A percentile compares a stretch with the other conserved stretches of the same genome.
Conservation (phyloP, 1,140 invertebrate genomes). For the Marisa cornuarietis region DNA sequence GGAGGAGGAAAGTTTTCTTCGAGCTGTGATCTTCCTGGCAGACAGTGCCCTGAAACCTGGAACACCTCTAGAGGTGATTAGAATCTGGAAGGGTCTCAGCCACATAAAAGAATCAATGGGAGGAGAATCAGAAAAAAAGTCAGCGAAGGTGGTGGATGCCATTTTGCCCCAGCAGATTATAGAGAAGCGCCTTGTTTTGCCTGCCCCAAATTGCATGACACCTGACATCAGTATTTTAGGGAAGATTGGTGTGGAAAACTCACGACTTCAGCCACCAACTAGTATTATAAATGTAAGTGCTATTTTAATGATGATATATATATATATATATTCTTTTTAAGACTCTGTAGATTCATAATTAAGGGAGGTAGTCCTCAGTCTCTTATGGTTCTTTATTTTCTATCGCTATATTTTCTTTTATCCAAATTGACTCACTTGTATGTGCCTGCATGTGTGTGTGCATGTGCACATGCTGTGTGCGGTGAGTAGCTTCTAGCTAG, state of each 20-base stretch:
- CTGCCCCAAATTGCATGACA: conserved; percentile 17
- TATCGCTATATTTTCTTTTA: not conserved
- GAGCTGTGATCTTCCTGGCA: not conserved
- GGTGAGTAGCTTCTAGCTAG: not conserved
- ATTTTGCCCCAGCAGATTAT: conserved; percentile 2
- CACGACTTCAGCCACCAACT: too few species aligned
- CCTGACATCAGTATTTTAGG: conserved; percentile 15
- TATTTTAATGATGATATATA: not conserved
- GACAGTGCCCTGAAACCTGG: not conserved
- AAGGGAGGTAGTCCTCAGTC: too few species aligned
- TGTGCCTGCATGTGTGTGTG: not conserved
- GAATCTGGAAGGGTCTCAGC: conserved; percentile 12
- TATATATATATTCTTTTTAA: not conserved
- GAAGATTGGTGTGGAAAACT: conserved; percentile 13
- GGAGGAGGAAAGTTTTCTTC: conserved; percentile 7
- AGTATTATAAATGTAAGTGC: too few species aligned
- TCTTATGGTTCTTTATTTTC: too few species aligned
- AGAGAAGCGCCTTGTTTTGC: conserved; percentile 19
- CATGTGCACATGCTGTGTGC: not conserved
- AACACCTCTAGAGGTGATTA: not conserved
- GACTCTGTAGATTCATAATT: not conserved
- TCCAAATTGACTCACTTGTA: not conserved
- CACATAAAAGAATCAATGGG: not conserved
- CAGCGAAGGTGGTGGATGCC: not conserved
- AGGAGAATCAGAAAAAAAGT: not conserved